phyloP scores from a whole-genome alignment of 1,140 invertebrate genomes.

The Eupristina koningsbergeri region DNA sequence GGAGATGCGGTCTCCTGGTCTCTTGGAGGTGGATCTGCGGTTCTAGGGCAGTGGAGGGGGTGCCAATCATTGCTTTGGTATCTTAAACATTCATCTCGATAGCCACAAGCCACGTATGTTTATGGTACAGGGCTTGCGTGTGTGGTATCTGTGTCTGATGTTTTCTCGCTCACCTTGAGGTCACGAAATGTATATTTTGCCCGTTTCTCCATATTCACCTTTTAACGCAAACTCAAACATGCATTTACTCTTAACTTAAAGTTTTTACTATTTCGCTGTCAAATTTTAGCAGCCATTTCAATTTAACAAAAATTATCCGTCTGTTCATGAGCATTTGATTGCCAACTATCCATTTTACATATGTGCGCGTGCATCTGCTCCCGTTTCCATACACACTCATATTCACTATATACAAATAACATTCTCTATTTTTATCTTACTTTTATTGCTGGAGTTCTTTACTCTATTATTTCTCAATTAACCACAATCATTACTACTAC shows the following conservation, averaged over 20 bases:
- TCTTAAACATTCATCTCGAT: constrained; percentile 26
- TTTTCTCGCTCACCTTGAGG: not conserved
- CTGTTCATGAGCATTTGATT: too few relatives aligned
- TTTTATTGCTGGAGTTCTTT: too few relatives aligned
- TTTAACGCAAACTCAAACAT: not conserved
- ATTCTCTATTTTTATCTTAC: too few relatives aligned
- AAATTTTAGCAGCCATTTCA: not conserved
- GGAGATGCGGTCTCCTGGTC: not conserved
- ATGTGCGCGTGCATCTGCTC: too few relatives aligned
- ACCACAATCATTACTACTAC: too few relatives aligned
- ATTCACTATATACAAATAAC: too few relatives aligned
- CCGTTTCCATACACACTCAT: too few relatives aligned
- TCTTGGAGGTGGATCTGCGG: not conserved
- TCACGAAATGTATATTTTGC: not conserved
- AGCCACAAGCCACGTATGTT: constrained; percentile 5
- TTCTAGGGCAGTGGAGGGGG: too few relatives aligned
- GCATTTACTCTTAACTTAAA: not conserved
- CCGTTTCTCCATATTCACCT: not conserved
- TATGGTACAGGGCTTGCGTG: not conserved
- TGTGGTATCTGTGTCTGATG: constrained; percentile 1
- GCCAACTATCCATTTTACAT: too few relatives aligned
- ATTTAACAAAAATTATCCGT: too few relatives aligned
- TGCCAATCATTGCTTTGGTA: not conserved
- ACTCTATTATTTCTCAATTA: too few relatives aligned
- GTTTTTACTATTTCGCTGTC: not conserved